A percentile compares a stretch with the other conserved stretches of the same genome.
phyloP scores from a whole-genome alignment of 2,113 vertebrate species.

The Dasyornis broadbenti region DNA sequence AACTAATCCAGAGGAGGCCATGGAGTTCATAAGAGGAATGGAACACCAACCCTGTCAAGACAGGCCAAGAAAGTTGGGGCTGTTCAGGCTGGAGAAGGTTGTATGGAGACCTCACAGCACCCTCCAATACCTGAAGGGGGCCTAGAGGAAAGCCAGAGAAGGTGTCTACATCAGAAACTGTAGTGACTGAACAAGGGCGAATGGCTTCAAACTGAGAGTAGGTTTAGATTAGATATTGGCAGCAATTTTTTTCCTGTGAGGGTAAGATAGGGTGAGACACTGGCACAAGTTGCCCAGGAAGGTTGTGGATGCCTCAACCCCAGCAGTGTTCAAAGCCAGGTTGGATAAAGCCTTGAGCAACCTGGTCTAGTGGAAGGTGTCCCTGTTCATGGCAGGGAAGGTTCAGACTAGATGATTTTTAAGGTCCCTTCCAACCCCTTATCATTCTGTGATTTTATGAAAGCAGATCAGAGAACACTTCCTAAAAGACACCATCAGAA shows the following conservation, averaged over 20 bases:
- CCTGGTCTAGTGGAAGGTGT: not conserved
- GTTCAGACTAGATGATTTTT: not conserved
- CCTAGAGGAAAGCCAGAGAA: not conserved
- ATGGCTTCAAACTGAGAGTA: not conserved
- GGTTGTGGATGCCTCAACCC: not conserved
- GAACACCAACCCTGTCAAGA: not conserved
- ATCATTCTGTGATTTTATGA: not conserved
- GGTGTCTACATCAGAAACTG: not conserved
- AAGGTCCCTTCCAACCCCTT: not conserved
- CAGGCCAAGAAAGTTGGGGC: not conserved
- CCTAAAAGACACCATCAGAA: not conserved
- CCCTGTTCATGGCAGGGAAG: not conserved
- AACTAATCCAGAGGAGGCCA: not conserved
- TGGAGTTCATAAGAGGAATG: not conserved
- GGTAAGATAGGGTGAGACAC: not conserved
- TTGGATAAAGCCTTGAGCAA: not conserved
- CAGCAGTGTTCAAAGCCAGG: not conserved
- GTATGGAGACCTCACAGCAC: not conserved
- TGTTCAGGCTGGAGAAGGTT: not conserved
- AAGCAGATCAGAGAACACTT: not conserved
- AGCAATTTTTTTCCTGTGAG: not conserved
- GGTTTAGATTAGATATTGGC: not conserved
- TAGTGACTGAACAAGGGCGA: not conserved
- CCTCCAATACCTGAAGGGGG: not conserved
- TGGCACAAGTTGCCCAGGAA: not conserved